Conservation (phyloP, 2,113 vertebrate species). For the Bubo scandiacus region DNA sequence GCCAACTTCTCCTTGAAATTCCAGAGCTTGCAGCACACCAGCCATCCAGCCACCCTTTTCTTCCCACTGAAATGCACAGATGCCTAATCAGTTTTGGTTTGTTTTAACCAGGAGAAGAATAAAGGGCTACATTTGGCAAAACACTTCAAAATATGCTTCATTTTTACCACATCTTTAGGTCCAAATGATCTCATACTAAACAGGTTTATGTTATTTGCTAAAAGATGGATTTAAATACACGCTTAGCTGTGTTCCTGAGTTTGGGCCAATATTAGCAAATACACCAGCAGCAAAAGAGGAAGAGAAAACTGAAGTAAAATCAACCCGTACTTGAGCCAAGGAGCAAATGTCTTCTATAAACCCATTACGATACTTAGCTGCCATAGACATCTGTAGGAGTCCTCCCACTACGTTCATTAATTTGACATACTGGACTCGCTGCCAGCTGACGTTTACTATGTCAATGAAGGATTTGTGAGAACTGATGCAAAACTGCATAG, state of each 20-base stretch:
- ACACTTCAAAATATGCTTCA: neutral
- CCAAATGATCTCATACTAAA: neutral
- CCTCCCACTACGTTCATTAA: neutral
- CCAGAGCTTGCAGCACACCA: neutral
- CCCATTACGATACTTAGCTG: neutral
- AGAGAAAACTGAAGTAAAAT: neutral
- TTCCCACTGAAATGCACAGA: neutral
- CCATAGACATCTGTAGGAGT: constrained; percentile 29
- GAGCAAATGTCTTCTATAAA: neutral
- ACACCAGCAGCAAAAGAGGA: neutral
- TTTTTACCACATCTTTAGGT: neutral
- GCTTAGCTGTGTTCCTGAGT: neutral
- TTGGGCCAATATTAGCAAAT: neutral
- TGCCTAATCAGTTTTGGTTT: neutral
- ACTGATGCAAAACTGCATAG: neutral
- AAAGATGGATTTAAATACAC: neutral
- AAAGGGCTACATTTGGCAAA: neutral
- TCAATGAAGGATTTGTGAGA: constrained; percentile 40
- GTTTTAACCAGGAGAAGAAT: neutral
- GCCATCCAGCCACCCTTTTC: neutral
- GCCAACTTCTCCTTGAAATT: neutral
- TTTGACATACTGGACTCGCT: neutral
- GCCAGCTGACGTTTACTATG: neutral
- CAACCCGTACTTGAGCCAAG: neutral
- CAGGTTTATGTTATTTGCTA: neutral